Evolutionary conservation across 2,113 vertebrate genomes (phyloP).

Genomic region (Bungarus multicinctus): DNA sequence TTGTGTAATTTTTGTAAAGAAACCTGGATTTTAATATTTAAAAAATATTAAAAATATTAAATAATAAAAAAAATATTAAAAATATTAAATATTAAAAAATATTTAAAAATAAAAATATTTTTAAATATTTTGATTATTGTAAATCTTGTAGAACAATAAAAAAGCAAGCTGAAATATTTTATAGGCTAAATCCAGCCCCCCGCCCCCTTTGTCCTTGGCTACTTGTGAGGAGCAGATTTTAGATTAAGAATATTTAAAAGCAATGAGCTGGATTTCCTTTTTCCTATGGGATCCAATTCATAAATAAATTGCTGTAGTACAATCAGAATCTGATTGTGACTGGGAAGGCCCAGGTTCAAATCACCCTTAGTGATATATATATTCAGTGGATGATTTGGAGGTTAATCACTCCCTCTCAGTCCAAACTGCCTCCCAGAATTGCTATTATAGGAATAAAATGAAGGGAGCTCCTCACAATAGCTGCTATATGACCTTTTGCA

Average conservation of each 20-base stretch:
- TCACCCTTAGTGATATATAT: background rate
- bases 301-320: background rate
- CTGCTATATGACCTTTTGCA: background rate
- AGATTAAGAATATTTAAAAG: too few relatives aligned
- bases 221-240: background rate
- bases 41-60: too few relatives aligned
- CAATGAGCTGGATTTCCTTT: background rate
- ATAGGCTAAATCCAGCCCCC: too few relatives aligned
- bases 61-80: too few relatives aligned
- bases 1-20: background rate
- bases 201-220: too few relatives aligned
- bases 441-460: background rate
- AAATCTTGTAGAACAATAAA: background rate
- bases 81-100: too few relatives aligned
- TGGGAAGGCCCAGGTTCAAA: background rate
- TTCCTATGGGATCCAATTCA: background rate
- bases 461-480: background rate
- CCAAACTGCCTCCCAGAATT: background rate
- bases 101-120: too few relatives aligned
- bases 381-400: background rate
- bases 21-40: background rate
- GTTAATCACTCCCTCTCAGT: background rate
- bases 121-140: background rate
- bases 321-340: background rate
- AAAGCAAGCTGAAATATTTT: background rate